These are phyloP conservation scores for Paguma larvata DNA, from an alignment of 2,797 vertebrate species.

Conservation along the genomic window DNA sequence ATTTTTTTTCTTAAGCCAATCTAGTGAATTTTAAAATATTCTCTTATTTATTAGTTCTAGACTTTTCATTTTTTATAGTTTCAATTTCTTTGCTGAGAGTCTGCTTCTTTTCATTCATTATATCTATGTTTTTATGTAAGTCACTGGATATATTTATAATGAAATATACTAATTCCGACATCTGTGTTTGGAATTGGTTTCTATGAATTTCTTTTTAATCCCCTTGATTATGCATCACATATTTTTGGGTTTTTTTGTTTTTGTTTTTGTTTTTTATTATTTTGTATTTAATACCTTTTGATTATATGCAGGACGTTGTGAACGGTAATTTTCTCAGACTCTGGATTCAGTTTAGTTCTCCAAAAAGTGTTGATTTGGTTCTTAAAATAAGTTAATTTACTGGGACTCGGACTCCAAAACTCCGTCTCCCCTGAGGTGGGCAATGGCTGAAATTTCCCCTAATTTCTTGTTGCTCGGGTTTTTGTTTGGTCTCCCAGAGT, in stretches of 20 bases:
- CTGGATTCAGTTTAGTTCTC: neutral
- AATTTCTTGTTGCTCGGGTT: neutral
- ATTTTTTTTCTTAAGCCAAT: neutral
- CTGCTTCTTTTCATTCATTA: slow-evolving; percentile 9
- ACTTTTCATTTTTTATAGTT: neutral
- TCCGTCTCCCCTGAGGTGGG: neutral
- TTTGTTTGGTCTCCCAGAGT: neutral
- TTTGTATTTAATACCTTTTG: neutral
- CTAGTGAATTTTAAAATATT: neutral
- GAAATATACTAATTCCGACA: neutral
- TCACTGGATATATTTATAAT: neutral
- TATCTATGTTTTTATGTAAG: slow-evolving; percentile 5
- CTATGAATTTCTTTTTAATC: neutral
- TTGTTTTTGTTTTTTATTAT: neutral
- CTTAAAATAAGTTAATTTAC: neutral
- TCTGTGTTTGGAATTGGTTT: neutral
- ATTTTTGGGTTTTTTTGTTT: neutral
- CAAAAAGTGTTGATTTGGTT: neutral
- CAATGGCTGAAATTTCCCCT: neutral
- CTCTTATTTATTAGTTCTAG: neutral
- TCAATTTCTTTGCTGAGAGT: neutral
- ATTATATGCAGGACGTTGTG: neutral
- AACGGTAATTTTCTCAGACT: neutral
- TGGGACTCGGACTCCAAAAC: neutral
- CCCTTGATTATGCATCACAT: neutral